Conservation (phyloP, 2,113 vertebrate genomes). For the Myxocyprinus asiaticus region DNA sequence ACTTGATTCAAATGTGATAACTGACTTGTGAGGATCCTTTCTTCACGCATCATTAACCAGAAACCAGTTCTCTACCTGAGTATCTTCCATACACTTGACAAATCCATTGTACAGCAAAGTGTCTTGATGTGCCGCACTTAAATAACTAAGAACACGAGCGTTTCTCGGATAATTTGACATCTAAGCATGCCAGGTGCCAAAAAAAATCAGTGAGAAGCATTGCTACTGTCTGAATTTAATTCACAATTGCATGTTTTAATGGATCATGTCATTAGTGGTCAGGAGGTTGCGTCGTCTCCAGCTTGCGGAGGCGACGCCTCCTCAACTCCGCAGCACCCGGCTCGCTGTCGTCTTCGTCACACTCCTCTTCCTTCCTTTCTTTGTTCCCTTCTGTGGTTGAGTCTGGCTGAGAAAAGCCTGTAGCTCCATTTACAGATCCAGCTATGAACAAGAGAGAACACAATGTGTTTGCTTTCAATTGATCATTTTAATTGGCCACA, state of each 20-base stretch:
- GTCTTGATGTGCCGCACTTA: constrained; percentile 27
- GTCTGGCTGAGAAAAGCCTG: constrained; percentile 62
- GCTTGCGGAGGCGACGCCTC: constrained; percentile 86
- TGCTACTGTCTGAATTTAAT: constrained; percentile 50
- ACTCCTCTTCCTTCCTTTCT: constrained; percentile 42
- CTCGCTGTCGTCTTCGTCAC: constrained; percentile 70
- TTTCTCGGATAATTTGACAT: constrained; percentile 20
- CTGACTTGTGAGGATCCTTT: not conserved
- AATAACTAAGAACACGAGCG: constrained; percentile 37
- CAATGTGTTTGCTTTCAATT: too few relatives aligned
- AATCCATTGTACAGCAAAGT: constrained; percentile 14
- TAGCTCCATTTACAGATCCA: constrained; percentile 51
- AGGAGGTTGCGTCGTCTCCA: constrained; percentile 72
- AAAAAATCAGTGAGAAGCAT: constrained; percentile 18
- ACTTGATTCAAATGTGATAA: not conserved
- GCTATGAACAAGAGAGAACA: constrained; percentile 41
- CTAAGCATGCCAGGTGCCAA: constrained; percentile 34
- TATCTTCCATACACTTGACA: constrained; percentile 8
- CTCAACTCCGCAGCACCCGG: constrained; percentile 84
- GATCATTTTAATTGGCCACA: too few relatives aligned
- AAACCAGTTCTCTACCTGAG: not conserved
- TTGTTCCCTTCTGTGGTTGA: constrained; percentile 57
- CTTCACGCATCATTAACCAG: not conserved
- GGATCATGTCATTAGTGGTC: constrained; percentile 75
- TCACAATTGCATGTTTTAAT: constrained; percentile 43